Evolutionary conservation across 35 echinoderm and acorn worm genomes (phyloP).

Genomic region (Holothuria glaberrima): DNA sequence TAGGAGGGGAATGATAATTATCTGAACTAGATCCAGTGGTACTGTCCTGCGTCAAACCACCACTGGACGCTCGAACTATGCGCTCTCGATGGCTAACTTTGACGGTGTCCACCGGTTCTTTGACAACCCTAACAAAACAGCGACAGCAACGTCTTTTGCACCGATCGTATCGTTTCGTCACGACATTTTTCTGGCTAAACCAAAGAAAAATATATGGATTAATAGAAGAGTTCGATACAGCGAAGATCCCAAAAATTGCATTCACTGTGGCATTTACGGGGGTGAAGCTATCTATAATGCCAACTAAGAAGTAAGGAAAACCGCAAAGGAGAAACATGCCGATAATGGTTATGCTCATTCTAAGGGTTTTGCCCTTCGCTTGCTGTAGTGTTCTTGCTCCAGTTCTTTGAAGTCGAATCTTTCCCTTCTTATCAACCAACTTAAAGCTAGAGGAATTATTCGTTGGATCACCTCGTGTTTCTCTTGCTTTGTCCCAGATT

Average conservation of each 20-base stretch:
- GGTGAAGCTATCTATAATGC: constrained; percentile 73
- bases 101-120: constrained; percentile 1
- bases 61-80: not conserved
- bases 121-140: not conserved
- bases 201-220: constrained; percentile 93
- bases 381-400: constrained; percentile 78
- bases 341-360: constrained; percentile 87
- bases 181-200: constrained; percentile 71
- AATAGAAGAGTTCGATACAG: constrained; percentile 83
- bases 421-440: constrained; percentile 57
- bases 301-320: constrained; percentile 84
- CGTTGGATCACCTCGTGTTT: constrained; percentile 43
- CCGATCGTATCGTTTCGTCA: not conserved
- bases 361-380: constrained; percentile 92
- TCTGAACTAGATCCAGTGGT: constrained; percentile 10
- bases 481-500: constrained; percentile 91
- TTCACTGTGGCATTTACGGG: constrained; percentile 37
- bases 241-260: constrained; percentile 90
- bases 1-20: not conserved
- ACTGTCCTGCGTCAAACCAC: constrained; percentile 46
- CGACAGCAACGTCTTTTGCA: constrained; percentile 20
- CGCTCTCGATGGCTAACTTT: not conserved
- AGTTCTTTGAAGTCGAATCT: constrained; percentile 78
- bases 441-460: constrained; percentile 19
- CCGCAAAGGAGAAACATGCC: constrained; percentile 81